phyloP scores from a whole-genome alignment of 2,797 vertebrate genomes.

The Caiman crocodilus region DNA sequence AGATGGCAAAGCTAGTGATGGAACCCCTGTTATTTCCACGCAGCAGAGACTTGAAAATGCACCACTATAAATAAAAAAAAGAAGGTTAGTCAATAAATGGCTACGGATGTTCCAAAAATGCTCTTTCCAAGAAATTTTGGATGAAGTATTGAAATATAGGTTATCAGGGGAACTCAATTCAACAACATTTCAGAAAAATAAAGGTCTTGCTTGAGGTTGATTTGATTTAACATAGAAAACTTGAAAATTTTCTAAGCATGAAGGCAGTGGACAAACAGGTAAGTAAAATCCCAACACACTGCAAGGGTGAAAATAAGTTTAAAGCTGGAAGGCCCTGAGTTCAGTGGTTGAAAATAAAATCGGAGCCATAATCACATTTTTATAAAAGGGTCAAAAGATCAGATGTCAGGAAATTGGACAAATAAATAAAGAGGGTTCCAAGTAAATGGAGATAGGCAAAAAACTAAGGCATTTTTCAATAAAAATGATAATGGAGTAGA shows the following conservation, averaged over 20 bases:
- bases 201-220: conserved; percentile 14
- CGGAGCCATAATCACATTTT: conserved; percentile 61
- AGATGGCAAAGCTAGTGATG: background rate
- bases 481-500: conserved; percentile 72
- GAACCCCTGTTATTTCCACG: background rate
- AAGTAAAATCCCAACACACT: conserved; percentile 49
- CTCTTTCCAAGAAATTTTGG: conserved; percentile 42
- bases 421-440: conserved; percentile 60
- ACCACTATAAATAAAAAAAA: conserved; percentile 2
- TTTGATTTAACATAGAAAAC: conserved; percentile 29
- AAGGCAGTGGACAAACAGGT: conserved; percentile 20
- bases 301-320: conserved; percentile 42
- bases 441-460: conserved; percentile 64
- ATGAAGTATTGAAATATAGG: conserved; percentile 36
- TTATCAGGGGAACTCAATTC: conserved; percentile 13
- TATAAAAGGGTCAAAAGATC: conserved; percentile 57
- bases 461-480: conserved; percentile 72
- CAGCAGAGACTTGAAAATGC: background rate
- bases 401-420: conserved; percentile 75
- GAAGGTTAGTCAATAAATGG: background rate
- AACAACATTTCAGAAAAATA: background rate
- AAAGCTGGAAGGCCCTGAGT: conserved; percentile 15
- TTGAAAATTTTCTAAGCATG: conserved; percentile 44
- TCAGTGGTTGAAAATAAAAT: conserved; percentile 59
- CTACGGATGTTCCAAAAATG: conserved; percentile 4